phyloP scores from a whole-genome alignment of 2,797 vertebrate species.

The Mormyrus proboscirostris region DNA sequence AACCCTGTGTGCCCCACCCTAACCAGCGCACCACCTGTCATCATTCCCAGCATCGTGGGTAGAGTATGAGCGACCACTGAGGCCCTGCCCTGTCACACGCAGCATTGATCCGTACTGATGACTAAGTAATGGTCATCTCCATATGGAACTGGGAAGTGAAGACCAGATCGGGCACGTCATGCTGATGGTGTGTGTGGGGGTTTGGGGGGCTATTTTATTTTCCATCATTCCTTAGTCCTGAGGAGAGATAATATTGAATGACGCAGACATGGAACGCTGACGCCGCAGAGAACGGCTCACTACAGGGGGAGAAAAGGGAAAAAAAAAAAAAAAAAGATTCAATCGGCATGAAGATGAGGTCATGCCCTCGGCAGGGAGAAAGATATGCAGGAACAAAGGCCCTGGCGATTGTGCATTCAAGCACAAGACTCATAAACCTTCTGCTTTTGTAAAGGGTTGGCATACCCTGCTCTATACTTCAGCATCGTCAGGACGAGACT shows the following conservation, averaged over 20 bases:
- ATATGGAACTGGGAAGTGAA: constrained; percentile 14
- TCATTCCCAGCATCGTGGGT: not conserved
- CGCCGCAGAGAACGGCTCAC: constrained; percentile 15
- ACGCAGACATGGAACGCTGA: not conserved
- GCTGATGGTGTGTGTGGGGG: not conserved
- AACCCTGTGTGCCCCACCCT: not conserved
- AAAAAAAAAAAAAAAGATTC: not conserved
- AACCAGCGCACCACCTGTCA: not conserved
- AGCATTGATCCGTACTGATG: constrained; percentile 24
- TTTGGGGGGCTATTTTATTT: constrained; percentile 30
- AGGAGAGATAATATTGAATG: constrained; percentile 20
- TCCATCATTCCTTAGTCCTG: constrained; percentile 26
- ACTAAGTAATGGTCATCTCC: constrained; percentile 44
- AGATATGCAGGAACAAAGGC: not conserved
- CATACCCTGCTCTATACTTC: not conserved
- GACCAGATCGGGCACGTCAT: not conserved
- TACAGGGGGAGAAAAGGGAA: not conserved
- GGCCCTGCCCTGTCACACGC: not conserved
- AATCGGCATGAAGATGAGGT: not conserved
- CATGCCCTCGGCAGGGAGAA: not conserved
- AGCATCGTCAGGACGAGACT: not conserved
- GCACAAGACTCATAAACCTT: not conserved
- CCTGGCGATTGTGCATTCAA: not conserved
- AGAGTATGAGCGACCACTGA: not conserved
- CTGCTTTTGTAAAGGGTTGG: not conserved